Evolutionary conservation across 2,113 vertebrate species (phyloP), one percentile per base, ranked within the genome.

Genomic region (Onychorhynchus coronatus): DNA sequence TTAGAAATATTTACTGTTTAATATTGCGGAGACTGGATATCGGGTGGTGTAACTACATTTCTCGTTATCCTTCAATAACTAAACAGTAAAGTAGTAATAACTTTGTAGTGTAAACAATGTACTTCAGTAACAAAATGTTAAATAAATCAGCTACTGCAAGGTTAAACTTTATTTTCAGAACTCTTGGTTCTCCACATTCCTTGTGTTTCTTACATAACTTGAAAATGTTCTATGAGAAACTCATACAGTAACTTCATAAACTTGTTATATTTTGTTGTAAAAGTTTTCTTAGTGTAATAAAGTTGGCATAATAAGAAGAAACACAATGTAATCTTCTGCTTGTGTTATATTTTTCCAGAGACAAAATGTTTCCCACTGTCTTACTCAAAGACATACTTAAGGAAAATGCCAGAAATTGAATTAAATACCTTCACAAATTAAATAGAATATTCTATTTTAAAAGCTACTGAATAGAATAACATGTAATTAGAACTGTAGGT

Each of bases 231-330:
- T 33, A 1, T 25, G 23, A 58, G 41, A 58, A 85, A 79, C 62
- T 87, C 20, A 4, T 12, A 7, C 17, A 56, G 27, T 56, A 65
- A 31, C 55, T 74, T 41, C 35, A 58, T 73, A 49, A 79, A 94
- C 88, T 88, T 89, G 88, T 95, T 95, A 84, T 80, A 31, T 86
- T 92, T 68, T 63, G 16, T 61, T 88, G 46, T 44, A 71, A 44
- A 94, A 94, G 85, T 95, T 94, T 77, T 71, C 67, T 50, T 63
- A 41, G 52, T 47, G 19, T 49, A 52, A 35, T 80, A 37, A 78
- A 71, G 59, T 62, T 47, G 72, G 20, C 56, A 30, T 77, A 86
- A 72, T 3, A 78, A 74, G 87, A 78, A 85, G 73, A 14, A 41
- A 12, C 22, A 14, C 25, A 61, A 6, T 11, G 8, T 44, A 55